Evolutionary conservation across 2,113 vertebrate species (phyloP), one percentile per base, ranked within the genome.

Genomic region (Seriola rivoliana): DNA sequence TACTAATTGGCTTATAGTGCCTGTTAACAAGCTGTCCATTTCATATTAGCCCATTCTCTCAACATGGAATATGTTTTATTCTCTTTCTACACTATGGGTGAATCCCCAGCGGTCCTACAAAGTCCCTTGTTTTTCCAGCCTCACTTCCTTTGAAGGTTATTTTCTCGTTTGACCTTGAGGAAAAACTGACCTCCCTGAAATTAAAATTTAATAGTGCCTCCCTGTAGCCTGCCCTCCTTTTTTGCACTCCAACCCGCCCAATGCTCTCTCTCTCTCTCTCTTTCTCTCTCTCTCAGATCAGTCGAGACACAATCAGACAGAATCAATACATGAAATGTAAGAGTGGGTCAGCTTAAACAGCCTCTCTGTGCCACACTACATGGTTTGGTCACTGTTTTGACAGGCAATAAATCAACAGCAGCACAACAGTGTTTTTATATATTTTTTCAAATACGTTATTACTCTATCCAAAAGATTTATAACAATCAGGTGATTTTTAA

Each of bases 281-380:
- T 65, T 13, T 52, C n/a, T 21, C 85, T 14, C 32, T 34, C 46
- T 55, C 40, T 11, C 32, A 83, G 65, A 89, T 86, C 89, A 90
- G 85, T 84, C 69, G 85, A 89, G 72, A 76, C 69, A 58, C 65
- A 86, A 80, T 91, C 85, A 83, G 81, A 88, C 80, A 81, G 84
- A 86, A 91, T 92, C 82, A 74, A 91, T 92, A 86, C 3, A 72
- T 85, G 79, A 89, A 88, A 90, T 87, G 50, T 82, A 85, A 78
- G 58, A 78, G 71, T 44, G 80, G 70, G 65, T 81, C 70, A 72
- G 62, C 63, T 66, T 34, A 42, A 67, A 79, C 52, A 50, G 68
- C 32, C 29, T 65, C n/a, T 83, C 60, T 25, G 50, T 69, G 75
- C 68, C 62, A 65, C 65, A 52, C 23, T 65, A 63, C 69, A 85